A percentile compares a stretch with the other conserved stretches of the same genome.
phyloP scores from a whole-genome alignment of 2,888 invertebrate species.

The Theristus sp. region DNA sequence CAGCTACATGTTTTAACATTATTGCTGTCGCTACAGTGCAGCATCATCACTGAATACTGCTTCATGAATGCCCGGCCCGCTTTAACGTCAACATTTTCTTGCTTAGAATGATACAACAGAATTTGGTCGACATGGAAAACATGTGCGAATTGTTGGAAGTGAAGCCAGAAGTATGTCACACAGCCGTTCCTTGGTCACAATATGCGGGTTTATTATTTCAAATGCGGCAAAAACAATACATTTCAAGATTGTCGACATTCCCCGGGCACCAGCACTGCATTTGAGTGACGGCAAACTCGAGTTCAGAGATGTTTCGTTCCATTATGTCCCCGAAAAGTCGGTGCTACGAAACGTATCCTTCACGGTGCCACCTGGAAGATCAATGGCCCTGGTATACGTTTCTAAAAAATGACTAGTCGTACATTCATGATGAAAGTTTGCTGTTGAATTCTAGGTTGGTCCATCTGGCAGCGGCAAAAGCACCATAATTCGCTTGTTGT shows the following conservation, averaged over 20 bases:
- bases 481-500: conserved; percentile 36
- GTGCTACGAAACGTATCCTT: conserved; percentile 22
- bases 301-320: conserved; percentile 72
- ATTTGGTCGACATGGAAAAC: conserved; percentile 97
- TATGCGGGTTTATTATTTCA: too few species aligned
- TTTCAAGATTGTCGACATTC: not conserved
- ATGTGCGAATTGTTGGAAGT: conserved; percentile 87
- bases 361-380: conserved; percentile 58
- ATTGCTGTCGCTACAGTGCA: too few species aligned
- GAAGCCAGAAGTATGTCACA: conserved; percentile 65
- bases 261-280: not conserved
- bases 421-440: too few species aligned
- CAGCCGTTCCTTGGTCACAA: too few species aligned
- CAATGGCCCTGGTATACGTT: conserved; percentile 39
- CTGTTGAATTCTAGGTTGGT: conserved; percentile 26
- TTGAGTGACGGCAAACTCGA: conserved; percentile 42
- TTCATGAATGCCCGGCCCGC: too few species aligned
- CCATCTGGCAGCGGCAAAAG: conserved; percentile 36
- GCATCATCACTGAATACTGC: too few species aligned
- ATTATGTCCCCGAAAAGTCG: conserved; percentile 52
- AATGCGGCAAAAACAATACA: too few species aligned
- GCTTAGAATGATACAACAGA: conserved; percentile 85
- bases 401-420: not conserved
- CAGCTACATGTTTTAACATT: too few species aligned
- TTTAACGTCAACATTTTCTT: too few species aligned